These are phyloP conservation scores for Pegoplata infirma DNA, from an alignment of 2,888 invertebrate genomes.

Conservation along the genomic window DNA sequence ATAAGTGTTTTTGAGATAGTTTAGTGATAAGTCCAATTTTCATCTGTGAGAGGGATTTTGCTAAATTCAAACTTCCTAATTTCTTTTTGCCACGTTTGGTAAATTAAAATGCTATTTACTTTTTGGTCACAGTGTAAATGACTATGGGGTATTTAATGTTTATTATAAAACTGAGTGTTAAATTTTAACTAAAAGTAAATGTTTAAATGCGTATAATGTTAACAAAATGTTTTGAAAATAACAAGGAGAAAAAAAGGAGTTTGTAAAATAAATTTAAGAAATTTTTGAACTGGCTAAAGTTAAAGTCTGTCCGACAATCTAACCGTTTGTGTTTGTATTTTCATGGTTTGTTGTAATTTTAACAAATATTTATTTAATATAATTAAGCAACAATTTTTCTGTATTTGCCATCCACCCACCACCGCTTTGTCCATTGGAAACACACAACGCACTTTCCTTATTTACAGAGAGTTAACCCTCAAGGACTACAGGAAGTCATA, in stretches of 20 bases:
- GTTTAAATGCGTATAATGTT: background rate
- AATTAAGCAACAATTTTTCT: constrained; percentile 41
- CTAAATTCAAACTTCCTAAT: too few species aligned
- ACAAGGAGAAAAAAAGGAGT: background rate
- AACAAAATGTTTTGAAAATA: background rate
- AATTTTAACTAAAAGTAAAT: background rate
- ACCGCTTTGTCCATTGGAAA: background rate
- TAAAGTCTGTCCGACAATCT: background rate
- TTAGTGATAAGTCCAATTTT: too few species aligned
- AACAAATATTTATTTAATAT: constrained; percentile 46
- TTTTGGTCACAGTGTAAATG: too few species aligned
- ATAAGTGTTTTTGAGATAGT: too few species aligned
- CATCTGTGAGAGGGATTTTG: too few species aligned
- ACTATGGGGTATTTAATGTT: too few species aligned
- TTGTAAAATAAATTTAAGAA: background rate
- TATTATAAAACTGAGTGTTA: background rate
- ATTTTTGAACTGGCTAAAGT: background rate
- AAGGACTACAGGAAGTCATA: too few species aligned
- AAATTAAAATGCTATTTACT: too few species aligned
- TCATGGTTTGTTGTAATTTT: background rate
- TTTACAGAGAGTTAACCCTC: too few species aligned
- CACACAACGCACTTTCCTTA: background rate
- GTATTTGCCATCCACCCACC: background rate
- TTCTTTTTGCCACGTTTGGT: too few species aligned
- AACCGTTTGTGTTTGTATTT: background rate